Percentiles rank a stretch among this genome's conserved stretches.
Evolutionary conservation across 2,888 invertebrate genomes (phyloP).

Genomic region (Pollenia labialis): DNA sequence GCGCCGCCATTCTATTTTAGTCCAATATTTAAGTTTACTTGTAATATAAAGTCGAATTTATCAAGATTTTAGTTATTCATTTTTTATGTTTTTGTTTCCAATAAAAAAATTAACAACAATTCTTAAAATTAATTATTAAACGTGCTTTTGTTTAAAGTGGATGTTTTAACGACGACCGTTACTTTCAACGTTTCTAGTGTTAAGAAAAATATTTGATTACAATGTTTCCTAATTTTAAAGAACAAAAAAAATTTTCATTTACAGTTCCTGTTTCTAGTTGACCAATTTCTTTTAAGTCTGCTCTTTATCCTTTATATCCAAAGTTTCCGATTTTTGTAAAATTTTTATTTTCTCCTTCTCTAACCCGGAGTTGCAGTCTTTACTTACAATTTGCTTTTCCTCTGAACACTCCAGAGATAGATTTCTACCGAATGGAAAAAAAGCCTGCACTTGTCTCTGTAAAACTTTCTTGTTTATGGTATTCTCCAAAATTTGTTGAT

Average conservation of each 20-base stretch:
- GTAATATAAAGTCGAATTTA: too few relatives aligned
- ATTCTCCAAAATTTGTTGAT: slow-evolving; percentile 83
- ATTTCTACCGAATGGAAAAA: slow-evolving; percentile 86
- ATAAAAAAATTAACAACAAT: too few relatives aligned
- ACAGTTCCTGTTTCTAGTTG: neutral
- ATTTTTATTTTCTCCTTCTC: slow-evolving; percentile 35
- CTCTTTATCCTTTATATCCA: slow-evolving; percentile 69
- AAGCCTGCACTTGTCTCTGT: slow-evolving; percentile 89
- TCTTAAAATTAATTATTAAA: too few relatives aligned
- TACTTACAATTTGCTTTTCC: slow-evolving; percentile 6
- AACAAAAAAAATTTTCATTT: neutral
- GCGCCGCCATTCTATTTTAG: too few relatives aligned
- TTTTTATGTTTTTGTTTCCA: too few relatives aligned
- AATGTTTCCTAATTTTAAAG: too few relatives aligned
- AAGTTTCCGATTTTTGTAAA: slow-evolving; percentile 66
- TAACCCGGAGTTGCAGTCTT: neutral
- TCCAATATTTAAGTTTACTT: too few relatives aligned
- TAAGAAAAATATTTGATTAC: too few relatives aligned
- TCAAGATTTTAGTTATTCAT: too few relatives aligned
- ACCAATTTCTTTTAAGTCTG: slow-evolving; percentile 1
- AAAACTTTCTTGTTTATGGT: slow-evolving; percentile 83
- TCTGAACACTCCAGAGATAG: slow-evolving; percentile 71
- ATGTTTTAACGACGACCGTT: too few relatives aligned
- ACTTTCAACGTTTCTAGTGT: too few relatives aligned
- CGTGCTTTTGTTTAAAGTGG: too few relatives aligned